Base-by-base conservation (phyloP, 1,140 invertebrate genomes). In the Bombus haemorrhoidalis region DNA sequence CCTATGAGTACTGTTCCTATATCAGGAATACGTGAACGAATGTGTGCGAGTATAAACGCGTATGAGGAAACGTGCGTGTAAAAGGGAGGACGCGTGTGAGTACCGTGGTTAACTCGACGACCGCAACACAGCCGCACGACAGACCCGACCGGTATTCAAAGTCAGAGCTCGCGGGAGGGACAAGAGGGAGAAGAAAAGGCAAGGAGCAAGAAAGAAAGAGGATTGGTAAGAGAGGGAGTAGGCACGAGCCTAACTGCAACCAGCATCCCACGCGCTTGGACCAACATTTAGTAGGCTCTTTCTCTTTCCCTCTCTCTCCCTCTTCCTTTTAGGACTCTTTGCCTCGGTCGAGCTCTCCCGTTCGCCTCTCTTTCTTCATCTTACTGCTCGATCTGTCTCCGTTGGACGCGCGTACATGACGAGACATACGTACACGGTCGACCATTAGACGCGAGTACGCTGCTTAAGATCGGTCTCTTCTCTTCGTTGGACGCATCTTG, bases 201-300 rank as follows among this genome's bases (percentile, higher is more conserved):
- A 47, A 62, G 69, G 82, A 87, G 73, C 80, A 77, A 72, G 34
- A 28, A 59, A 69, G 75, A 78, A 62, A 81, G 76, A 80, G 72
- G 57, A 77, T 59, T 32, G 81, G 68, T 43, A 34, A 77, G 87
- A 86, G 91, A 89, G 92, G 92, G 92, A 92, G 91, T 90, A 93
- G 83, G 94, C 93, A 94, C 93, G 94, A 94, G 94, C 94, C 94
- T 94, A 94, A 93, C 93, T 93, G 93, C 93, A 94, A 92, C 87
- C 93, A 93, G 90, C 93, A 86, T 93, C 93, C 93, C 93, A 94
- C 93, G 93, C 93, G 91, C 84, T 83, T 88, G 90, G 90, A 90
- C 90, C 92, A 93, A 92, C 92, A 88, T 92, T 93, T 92, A 91
- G 87, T 87, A 87, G 85, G 62, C 87, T 89, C 83, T 84, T 85